Evolutionary conservation across 2,797 vertebrate species (phyloP), one percentile per base, ranked within the genome.

Genomic region (Clarias laeviceps): DNA sequence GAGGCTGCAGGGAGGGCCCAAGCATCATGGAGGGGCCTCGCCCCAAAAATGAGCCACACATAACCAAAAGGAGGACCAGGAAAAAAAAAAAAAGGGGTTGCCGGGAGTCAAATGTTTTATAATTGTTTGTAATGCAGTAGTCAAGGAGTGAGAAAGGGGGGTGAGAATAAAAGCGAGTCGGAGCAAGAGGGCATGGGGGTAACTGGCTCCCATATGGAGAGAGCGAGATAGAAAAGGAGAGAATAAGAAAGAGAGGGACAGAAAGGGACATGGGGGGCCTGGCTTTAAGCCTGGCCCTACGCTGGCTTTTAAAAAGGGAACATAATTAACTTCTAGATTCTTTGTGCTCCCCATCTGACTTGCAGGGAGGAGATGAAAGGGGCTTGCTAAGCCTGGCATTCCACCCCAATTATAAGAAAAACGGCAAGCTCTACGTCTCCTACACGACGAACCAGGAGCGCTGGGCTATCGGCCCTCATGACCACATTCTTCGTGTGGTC

Each of bases 391-490:
- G 98, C 96, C 96, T 99, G 95, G 97, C 97, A 97, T 99, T 99
- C 97, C 98, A 99, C 94, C 98, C 98, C 97, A 99, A 97, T 97
- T 99, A 99, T 95, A 98, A 97, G 97, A 98, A 97, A 97, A 99
- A 98, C 96, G 98, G 98, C 95, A 99, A 99, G 95, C 96, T 99
- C 90, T 99, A 99, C 92, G 94, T 99, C 94, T 99, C 98, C 94
- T 99, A 99, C 94, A 99, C 98, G 94, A 99, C 98, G 95, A 99
- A 99, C 97, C 97, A 99, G 93, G 98, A 99, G 89, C 97, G 97
- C 91, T 99, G 98, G 98, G 97, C 97, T 87, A 98, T 97, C 37
- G 98, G 98, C 92, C 98, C 98, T 90, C 98, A 99, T 87, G 98
- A 99, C 94, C 97, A 99, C 96, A 98, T 99, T 95, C 97, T 99